Base-by-base conservation (phyloP, 2,888 invertebrate species). In the Drosophila kuntzei region DNA sequence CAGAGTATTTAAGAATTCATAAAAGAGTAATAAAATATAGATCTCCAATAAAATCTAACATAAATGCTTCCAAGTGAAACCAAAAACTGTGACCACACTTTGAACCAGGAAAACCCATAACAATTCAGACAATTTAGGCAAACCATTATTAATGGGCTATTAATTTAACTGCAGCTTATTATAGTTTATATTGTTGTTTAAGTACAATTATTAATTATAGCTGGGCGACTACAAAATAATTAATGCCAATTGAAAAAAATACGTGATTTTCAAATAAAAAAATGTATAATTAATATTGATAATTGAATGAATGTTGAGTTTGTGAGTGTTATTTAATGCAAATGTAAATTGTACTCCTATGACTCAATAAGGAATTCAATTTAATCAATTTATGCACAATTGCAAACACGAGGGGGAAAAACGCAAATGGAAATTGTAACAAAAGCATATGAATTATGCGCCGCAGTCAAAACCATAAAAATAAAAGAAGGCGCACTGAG, bases 381-480 rank as follows among this genome's bases (percentile, higher is more conserved):
- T 74, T 74, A 65, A 76, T 27, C 65, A 76, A 74, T 74, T 66
- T 72, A 71, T 59, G 37, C 44, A 12, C 25, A 58, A 25, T 16
- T 36, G 12, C 8, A 12, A 20, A 27, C 12, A 27, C n/a, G 6
- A 14, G 34, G 14, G 16, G 22, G 22, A 32, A 14, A 32, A 9
- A 14, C 34, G 6, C 50, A 62, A 74, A 75, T 62, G 68, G 61
- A 60, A 65, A 71, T 66, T 60, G 64, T 68, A 65, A 79, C 71
- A 85, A 87, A 73, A 65, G 73, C 67, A 55, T 49, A 87, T 89
- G 84, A 83, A 87, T 89, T 83, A 83, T 83, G 70, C 70, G 74
- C 55, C 65, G 64, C 83, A 86, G 76, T 79, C 70, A 58, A 60
- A 65, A 3, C 80, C 87, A 88, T 82, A 82, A 41, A 54, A 43